These are phyloP conservation scores for Netelia virgata DNA, from an alignment of 2,888 invertebrate genomes.

Conservation along the genomic window DNA sequence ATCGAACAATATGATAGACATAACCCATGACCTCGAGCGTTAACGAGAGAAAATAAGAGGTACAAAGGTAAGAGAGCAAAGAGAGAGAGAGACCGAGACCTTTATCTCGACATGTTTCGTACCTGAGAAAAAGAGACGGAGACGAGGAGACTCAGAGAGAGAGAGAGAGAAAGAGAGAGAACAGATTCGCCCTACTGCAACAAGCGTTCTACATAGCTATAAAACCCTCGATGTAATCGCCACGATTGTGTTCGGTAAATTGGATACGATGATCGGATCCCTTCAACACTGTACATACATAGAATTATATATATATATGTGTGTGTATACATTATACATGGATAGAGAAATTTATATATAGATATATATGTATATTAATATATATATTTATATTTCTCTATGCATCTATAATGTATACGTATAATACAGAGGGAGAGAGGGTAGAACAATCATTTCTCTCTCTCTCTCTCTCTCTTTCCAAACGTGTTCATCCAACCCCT, in stretches of 20 bases:
- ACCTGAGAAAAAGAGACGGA: slow-evolving; percentile 13
- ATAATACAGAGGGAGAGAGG: too few relatives aligned
- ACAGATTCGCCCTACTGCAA: slow-evolving; percentile 56
- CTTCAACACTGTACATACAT: slow-evolving; percentile 52
- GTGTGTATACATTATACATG: neutral
- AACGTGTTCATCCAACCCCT: slow-evolving; percentile 6
- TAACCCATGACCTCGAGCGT: slow-evolving; percentile 79
- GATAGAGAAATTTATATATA: neutral
- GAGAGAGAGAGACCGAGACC: slow-evolving; percentile 30
- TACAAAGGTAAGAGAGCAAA: slow-evolving; percentile 50
- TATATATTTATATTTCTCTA: too few relatives aligned
- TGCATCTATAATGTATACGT: too few relatives aligned
- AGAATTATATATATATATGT: slow-evolving; percentile 42
- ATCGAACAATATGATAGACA: slow-evolving; percentile 79
- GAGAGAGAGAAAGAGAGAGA: slow-evolving; percentile 26
- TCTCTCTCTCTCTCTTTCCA: neutral
- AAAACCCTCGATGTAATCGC: slow-evolving; percentile 76
- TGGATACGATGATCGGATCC: slow-evolving; percentile 76
- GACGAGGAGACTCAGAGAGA: slow-evolving; percentile 44
- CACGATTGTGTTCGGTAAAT: slow-evolving; percentile 78
- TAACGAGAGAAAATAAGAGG: slow-evolving; percentile 76
- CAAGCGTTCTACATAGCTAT: slow-evolving; percentile 56
- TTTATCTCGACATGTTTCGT: too few relatives aligned
- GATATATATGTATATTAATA: too few relatives aligned
- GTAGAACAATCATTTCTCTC: slow-evolving; percentile 4